Percentiles rank a stretch among this genome's conserved stretches.
These are phyloP conservation scores for Lepus americanus DNA, from an alignment of 2,113 vertebrate genomes.

Conservation along the genomic window DNA sequence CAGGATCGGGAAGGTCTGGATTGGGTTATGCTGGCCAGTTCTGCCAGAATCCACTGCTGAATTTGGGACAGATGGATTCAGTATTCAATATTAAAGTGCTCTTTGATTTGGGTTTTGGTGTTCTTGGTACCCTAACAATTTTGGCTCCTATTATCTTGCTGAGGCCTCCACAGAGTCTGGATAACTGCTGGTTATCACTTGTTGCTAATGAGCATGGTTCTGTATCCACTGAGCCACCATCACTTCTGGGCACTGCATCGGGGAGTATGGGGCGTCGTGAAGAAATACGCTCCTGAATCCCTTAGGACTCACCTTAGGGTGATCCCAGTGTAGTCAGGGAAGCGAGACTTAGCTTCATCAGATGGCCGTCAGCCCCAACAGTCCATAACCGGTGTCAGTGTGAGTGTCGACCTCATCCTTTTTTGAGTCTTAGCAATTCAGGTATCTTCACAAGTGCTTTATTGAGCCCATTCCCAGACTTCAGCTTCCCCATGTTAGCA, in stretches of 20 bases:
- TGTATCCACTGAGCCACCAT: not conserved
- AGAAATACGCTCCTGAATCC: not conserved
- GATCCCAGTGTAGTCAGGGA: not conserved
- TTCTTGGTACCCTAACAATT: not conserved
- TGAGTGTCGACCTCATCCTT: not conserved
- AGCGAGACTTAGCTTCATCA: not conserved
- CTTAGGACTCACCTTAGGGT: not conserved
- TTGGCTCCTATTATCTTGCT: constrained; percentile 16
- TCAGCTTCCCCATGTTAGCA: not conserved
- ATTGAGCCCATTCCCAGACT: not conserved
- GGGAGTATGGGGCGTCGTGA: not conserved
- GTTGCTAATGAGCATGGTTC: not conserved
- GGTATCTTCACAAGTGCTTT: not conserved
- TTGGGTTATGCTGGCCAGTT: not conserved
- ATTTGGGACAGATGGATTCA: constrained; percentile 21
- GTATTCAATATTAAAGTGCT: constrained; percentile 10
- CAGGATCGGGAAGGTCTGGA: not conserved
- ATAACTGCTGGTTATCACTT: not conserved
- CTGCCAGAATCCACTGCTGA: constrained; percentile 7
- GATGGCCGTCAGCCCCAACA: not conserved
- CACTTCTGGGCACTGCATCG: not conserved
- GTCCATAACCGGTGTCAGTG: not conserved
- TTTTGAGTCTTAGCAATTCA: not conserved
- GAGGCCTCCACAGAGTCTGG: not conserved
- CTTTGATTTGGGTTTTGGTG: not conserved